phyloP scores from a whole-genome alignment of 2,113 vertebrate species.

The Alouatta palliata region DNA sequence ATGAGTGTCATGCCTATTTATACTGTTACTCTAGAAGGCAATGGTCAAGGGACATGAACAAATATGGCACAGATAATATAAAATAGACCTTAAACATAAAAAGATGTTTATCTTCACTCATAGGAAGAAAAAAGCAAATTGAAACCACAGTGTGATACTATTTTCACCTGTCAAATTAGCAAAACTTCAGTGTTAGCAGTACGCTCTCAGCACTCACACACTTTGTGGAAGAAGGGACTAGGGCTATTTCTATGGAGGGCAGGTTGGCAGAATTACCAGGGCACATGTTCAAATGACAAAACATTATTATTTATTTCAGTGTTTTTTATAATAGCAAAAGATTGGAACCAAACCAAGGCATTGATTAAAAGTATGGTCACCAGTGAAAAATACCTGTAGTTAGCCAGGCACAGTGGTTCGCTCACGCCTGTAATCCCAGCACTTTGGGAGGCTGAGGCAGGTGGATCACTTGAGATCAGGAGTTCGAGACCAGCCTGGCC shows the following conservation, averaged over 20 bases:
- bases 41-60: not conserved
- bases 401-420: no score
- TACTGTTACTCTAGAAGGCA: not conserved
- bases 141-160: not conserved
- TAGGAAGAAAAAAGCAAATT: not conserved
- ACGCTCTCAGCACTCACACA: not conserved
- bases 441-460: no score
- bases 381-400: not conserved
- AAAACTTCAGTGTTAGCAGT: not conserved
- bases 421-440: no score
- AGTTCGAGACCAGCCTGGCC: no score
- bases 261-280: not conserved
- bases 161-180: not conserved
- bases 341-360: not conserved
- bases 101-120: not conserved
- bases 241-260: accelerated
- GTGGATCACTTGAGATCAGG: no score
- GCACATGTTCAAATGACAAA: not conserved
- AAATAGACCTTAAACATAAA: not conserved
- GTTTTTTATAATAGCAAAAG: not conserved
- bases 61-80: not conserved
- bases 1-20: not conserved
- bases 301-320: not conserved
- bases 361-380: not conserved
- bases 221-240: accelerated